Base-by-base conservation (phyloP, 2,797 vertebrate genomes). In the Adrianichthys oophorus region DNA sequence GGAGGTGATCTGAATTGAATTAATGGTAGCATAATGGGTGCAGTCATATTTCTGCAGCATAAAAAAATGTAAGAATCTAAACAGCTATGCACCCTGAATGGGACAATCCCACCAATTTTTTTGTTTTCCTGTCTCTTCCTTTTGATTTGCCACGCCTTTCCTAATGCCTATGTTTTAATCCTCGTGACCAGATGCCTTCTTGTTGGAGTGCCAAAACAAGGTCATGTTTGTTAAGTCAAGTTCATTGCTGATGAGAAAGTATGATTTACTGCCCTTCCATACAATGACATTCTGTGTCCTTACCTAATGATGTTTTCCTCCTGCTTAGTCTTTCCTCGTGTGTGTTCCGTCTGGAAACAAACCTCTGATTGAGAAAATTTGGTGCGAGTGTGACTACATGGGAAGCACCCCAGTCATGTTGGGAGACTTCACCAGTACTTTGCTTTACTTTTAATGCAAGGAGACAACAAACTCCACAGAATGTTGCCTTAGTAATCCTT, bases 101-200 rank as follows among this genome's bases (percentile, higher is more conserved):
- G 52, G 18, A 48, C 57, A 46, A 72, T 80, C 58, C 52, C 46
- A 18, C 16, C 51, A 5, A 48, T 54, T 57, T 83, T 19, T 37
- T 65, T 51, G 68, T 76, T 37, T 60, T 57, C 49, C 46, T 40
- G 72, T 56, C 14, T 68, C 55, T 78, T 37, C 32, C 32, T 37
- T 12, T 75, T 72, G 53, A 78, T 74, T 54, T 45, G 3, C 24
- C 41, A 14, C 0, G 7, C 44, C 23, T 40, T 8, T 4, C 69
- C 42, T 48, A 52, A 58, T 54, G 41, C 21, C 42, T 59, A 65
- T 68, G 47, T 4, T 75, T 83, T 84, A 89, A 90, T 90, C 83
- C 74, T 63, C 54, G 63, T 62, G 65, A 48, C 85, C 87, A 86
- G 84, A 84, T 88, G 79, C 75, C 72, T 74, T 41, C 50, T 74